These are phyloP conservation scores for Carlito syrichta DNA, from an alignment of 2,113 vertebrate species.

Conservation along the genomic window DNA sequence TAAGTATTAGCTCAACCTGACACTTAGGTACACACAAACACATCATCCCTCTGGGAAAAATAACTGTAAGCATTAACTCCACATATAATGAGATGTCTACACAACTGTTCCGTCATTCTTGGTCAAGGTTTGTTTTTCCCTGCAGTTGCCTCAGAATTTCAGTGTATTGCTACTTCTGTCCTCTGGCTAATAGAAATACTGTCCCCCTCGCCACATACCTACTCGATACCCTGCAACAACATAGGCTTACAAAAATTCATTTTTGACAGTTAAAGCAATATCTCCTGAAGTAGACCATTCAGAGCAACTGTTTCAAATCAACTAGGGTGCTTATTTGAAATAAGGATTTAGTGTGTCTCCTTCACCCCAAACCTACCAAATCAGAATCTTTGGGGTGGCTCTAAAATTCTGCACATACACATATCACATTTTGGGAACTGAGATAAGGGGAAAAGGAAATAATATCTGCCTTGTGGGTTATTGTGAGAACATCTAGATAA, in stretches of 20 bases:
- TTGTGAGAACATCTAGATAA: neutral
- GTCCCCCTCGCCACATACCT: neutral
- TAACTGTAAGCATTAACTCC: neutral
- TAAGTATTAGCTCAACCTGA: neutral
- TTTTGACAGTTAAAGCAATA: neutral
- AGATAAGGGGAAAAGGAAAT: neutral
- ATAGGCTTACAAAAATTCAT: neutral
- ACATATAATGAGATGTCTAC: neutral
- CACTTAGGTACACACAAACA: neutral
- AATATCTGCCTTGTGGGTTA: neutral
- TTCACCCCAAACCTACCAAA: neutral
- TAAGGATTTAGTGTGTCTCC: neutral
- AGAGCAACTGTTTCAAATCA: neutral
- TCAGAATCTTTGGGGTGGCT: neutral
- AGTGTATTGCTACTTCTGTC: neutral
- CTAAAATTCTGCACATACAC: neutral
- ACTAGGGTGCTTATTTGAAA: neutral
- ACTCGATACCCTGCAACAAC: neutral
- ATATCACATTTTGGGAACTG: neutral
- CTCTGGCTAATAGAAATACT: neutral
- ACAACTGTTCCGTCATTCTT: neutral
- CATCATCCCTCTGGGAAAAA: neutral
- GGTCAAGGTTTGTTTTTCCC: neutral
- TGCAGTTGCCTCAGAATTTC: neutral
- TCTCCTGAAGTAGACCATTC: neutral